phyloP scores from a whole-genome alignment of 1,140 invertebrate species.

The Araneus ventricosus region DNA sequence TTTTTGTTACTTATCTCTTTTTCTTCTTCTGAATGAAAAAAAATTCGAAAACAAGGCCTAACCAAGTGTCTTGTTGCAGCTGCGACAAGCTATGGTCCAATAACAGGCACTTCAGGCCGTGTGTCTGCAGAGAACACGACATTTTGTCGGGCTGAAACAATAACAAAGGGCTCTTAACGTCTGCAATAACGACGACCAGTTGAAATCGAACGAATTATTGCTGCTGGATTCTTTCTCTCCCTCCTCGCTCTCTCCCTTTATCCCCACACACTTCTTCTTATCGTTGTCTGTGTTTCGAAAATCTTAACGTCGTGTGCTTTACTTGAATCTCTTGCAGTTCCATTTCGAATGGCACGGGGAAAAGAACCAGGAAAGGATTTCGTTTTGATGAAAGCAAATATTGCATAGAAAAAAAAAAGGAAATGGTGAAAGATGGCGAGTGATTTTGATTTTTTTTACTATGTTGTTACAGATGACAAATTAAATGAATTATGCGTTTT shows the following conservation, averaged over 20 bases:
- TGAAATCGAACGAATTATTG: conserved; percentile 66
- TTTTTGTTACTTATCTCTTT: background rate
- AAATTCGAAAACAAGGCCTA: conserved; percentile 44
- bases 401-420: background rate
- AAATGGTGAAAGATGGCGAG: background rate
- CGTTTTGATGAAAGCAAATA: background rate
- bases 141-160: conserved; percentile 59
- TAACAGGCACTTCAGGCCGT: conserved; percentile 52
- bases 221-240: conserved; percentile 33
- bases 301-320: background rate
- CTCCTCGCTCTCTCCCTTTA: background rate
- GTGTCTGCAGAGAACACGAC: conserved; percentile 52
- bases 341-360: background rate
- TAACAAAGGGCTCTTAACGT: conserved; percentile 65
- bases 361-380: background rate
- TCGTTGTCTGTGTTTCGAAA: background rate
- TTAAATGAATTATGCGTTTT: too few relatives aligned
- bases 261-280: background rate
- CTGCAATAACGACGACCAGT: conserved; percentile 64
- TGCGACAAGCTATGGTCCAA: conserved; percentile 62
- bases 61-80: conserved; percentile 52
- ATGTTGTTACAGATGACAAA: too few relatives aligned
- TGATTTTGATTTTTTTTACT: too few relatives aligned
- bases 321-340: background rate
- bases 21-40: background rate